Evolutionary conservation across 1,140 invertebrate genomes (phyloP).

Genomic region (Antheraea mylitta): DNA sequence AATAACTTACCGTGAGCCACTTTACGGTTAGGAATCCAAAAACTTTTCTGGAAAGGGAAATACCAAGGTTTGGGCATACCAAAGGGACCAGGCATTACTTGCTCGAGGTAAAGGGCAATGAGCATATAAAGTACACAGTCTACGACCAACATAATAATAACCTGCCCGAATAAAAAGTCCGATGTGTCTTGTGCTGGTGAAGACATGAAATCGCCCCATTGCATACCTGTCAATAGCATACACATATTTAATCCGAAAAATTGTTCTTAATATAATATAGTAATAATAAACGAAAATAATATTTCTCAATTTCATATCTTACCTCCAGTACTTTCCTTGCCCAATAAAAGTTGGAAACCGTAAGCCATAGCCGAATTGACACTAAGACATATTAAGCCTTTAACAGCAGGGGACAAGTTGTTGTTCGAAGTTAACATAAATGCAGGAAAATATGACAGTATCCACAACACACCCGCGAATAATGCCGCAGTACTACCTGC

Average conservation of each 20-base stretch:
- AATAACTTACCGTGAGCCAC: neutral
- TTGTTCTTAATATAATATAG: neutral
- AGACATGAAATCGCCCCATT: conserved; percentile 86
- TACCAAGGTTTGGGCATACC: conserved; percentile 87
- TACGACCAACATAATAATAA: conserved; percentile 83
- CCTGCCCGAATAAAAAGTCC: conserved; percentile 81
- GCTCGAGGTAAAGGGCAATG: conserved; percentile 86
- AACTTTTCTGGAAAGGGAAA: conserved; percentile 82
- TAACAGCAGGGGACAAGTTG: conserved; percentile 69
- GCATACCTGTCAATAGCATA: conserved; percentile 77
- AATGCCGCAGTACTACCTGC: conserved; percentile 86
- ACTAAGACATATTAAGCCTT: conserved; percentile 81
- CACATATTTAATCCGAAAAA: conserved; percentile 8
- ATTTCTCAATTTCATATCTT: conserved; percentile 15
- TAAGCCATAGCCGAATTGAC: conserved; percentile 89
- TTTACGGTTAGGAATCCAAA: conserved; percentile 54
- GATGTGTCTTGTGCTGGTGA: conserved; percentile 84
- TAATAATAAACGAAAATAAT: neutral
- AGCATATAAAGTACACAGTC: conserved; percentile 83
- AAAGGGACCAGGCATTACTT: conserved; percentile 85
- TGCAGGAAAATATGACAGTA: conserved; percentile 86
- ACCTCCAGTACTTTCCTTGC: conserved; percentile 83
- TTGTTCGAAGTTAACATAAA: conserved; percentile 83
- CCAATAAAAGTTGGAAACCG: conserved; percentile 84
- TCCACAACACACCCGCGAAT: conserved; percentile 85